Evolutionary conservation across 2,888 invertebrate species (phyloP), one percentile per base, ranked within the genome.

Genomic region (Cephus sareptanus): DNA sequence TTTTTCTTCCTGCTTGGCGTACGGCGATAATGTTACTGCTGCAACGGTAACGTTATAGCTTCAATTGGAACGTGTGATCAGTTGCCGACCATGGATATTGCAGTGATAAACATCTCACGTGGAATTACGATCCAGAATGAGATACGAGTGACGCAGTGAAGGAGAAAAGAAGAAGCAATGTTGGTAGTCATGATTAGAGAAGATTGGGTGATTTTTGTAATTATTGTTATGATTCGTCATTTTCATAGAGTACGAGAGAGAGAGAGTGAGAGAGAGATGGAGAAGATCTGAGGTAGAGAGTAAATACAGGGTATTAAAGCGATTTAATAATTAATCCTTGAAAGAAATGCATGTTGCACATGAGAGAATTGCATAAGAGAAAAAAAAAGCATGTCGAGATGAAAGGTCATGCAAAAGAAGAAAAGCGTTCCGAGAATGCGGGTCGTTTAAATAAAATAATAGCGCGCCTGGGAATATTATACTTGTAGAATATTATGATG

Each of bases 31-130:
- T 56, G 56, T 71, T 71, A 71, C 31, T 31, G 71, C 31, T 33
- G 23, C 71, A 71, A 12, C 71, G 71, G 33, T 33, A 71, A 71
- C 31, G 71, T 33, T 31, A 33, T 33, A 33, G 71, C 71, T 31
- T 15, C 31, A 71, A 71, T 31, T 71, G 71, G 71, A 71, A 71
- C 31, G 71, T 71, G 71, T 33, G 71, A 71, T 71, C 71, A 33
- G 71, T 71, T 71, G 15, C 71, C 71, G 71, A 71, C 33, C 71
- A 33, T 71, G 71, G 56, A 23, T 56, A 56, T 56, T 56, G 56
- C 56, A 56, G 56, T 9, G 56, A 56, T 56, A 56, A 56, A 56
- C 56, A 56, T 56, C 56, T 56, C 23, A 9, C 23, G 56, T 23
- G 56, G 23, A 56, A 56, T 56, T 56, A 56, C 56, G 56, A 56